These are phyloP conservation scores for Norana najaformis DNA, from an alignment of 2,888 invertebrate species.

Conservation along the genomic window DNA sequence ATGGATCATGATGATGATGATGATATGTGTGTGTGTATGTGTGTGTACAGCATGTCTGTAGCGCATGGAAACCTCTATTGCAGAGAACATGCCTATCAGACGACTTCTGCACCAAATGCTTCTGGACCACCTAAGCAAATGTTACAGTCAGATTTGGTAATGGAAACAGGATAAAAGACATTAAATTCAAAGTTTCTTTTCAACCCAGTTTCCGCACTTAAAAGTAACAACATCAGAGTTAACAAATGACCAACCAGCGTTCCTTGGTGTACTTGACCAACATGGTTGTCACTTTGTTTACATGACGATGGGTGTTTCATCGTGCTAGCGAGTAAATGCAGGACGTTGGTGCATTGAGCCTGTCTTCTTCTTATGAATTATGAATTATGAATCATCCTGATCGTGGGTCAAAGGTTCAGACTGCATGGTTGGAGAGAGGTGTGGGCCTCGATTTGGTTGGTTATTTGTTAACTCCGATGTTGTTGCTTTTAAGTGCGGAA, in stretches of 20 bases:
- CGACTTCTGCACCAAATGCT: background rate
- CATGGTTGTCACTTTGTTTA: background rate
- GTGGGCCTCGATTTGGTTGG: background rate
- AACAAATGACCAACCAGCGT: background rate
- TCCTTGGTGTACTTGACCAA: background rate
- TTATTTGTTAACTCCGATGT: background rate
- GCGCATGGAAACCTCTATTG: too few species aligned
- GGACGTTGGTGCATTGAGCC: background rate
- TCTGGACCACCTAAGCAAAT: background rate
- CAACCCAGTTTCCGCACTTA: too few species aligned
- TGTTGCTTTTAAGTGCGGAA: too few species aligned
- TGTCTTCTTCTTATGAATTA: background rate
- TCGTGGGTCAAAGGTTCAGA: constrained; percentile 9
- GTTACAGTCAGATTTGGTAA: background rate
- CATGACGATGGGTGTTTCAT: background rate
- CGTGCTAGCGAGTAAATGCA: background rate
- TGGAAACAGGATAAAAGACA: background rate
- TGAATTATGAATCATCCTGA: too few species aligned
- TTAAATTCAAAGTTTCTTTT: background rate
- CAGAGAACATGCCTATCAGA: background rate
- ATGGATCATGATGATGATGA: too few species aligned
- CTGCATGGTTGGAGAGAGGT: background rate
- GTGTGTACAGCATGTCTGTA: too few species aligned
- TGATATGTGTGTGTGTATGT: too few species aligned
- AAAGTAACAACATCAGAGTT: background rate